Evolutionary conservation across 2,797 vertebrate genomes (phyloP).

Genomic region (Loriculus beryllinus): DNA sequence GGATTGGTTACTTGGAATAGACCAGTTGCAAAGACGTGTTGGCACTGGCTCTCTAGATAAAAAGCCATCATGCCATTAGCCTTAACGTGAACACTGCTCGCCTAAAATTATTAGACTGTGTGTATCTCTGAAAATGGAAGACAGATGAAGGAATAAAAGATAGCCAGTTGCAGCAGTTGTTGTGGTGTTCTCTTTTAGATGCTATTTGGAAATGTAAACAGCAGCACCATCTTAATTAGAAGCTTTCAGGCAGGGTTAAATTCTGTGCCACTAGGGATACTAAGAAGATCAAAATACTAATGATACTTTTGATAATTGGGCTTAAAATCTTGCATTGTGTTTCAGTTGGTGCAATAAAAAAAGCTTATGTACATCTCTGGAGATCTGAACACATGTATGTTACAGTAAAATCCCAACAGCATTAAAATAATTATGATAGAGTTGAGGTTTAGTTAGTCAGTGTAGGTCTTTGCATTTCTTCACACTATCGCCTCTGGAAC

Average conservation of each 20-base stretch:
- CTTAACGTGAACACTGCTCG: neutral
- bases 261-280: neutral
- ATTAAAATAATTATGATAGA: neutral
- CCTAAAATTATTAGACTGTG: neutral
- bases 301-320: slow-evolving; percentile 37
- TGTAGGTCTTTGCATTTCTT: neutral
- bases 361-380: neutral
- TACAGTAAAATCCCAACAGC: neutral
- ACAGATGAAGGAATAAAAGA: neutral
- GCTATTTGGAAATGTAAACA: neutral
- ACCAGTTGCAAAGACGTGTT: neutral
- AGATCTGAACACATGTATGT: neutral
- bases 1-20: slow-evolving; percentile 31
- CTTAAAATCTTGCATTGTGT: slow-evolving; percentile 33
- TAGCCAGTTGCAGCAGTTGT: neutral
- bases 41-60: neutral
- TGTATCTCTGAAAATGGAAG: neutral
- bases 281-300: slow-evolving; percentile 50
- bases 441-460: neutral
- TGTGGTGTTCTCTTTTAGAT: neutral
- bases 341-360: neutral
- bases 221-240: neutral
- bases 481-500: neutral
- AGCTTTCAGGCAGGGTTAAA: slow-evolving; percentile 13
- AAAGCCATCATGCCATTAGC: neutral